Evolutionary conservation across 2,113 vertebrate genomes (phyloP), one percentile per base, ranked within the genome.

Genomic region (Pseudorectes ferrugineus): DNA sequence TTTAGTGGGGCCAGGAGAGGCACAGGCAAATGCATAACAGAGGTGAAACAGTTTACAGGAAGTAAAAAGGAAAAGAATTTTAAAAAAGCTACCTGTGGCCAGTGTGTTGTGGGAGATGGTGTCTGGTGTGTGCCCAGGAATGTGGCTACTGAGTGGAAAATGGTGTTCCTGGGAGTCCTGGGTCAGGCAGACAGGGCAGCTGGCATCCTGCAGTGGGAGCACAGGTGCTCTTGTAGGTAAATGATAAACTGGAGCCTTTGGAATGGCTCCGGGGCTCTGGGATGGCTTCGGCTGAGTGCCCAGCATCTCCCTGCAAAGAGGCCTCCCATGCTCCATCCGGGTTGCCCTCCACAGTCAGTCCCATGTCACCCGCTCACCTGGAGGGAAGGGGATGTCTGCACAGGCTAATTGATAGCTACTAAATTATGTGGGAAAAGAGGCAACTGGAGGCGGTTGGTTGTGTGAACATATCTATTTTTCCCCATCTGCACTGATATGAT

Each of bases 301-400:
- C 7, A 72, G 74, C 13, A 12, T 9, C 25, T 40, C 0, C 0
- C 15, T 22, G 55, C 17, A 1, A 17, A 29, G 42, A 40, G 35
- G 18, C 2, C 36, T 49, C 29, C 43, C 2, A 0, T 9, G 46
- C 21, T 61, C 1, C 1, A 7, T 16, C 23, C 0, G 0, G 48
- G 1, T 25, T 24, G 14, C 6, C 49, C 33, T 5, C 11, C 1
- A 1, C 38, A 29, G 24, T 35, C 23, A 7, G 22, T 45, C 31
- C 45, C 6, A 0, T 38, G 48, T 54, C 11, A 5, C 12, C 57
- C 0, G 0, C 29, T 71, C 35, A 5, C 33, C 52, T 0, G 0
- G 33, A 52, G 86, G 68, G 63, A 73, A 46, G 51, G 48, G 31
- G n/a, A 6, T 61, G 66, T 12, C 85, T 75, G 65, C 38, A 10